phyloP scores from a whole-genome alignment of 1,140 invertebrate genomes.

The Drosophila gunungcola region DNA sequence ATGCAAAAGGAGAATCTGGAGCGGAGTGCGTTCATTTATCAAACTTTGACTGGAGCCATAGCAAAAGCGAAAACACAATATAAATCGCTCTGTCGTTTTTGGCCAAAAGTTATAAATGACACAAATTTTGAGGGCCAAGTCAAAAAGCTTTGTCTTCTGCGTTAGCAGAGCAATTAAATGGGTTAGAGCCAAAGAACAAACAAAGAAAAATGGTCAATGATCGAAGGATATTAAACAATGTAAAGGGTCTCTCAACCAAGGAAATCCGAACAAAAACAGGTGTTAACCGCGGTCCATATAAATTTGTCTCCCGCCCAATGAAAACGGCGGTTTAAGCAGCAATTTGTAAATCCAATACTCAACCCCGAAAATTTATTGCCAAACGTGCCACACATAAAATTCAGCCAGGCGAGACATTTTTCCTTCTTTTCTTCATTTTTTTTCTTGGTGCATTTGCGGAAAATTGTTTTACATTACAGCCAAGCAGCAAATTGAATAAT shows the following conservation, averaged over 20 bases:
- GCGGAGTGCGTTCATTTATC: slow-evolving; percentile 60
- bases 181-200: slow-evolving; percentile 2
- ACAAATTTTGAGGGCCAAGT: slow-evolving; percentile 24
- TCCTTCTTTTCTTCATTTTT: slow-evolving; percentile 9
- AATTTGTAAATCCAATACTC: slow-evolving; percentile 66
- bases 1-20: slow-evolving; percentile 40
- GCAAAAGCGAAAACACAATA: slow-evolving; percentile 39
- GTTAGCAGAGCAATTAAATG: slow-evolving; percentile 10
- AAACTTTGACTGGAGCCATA: slow-evolving; percentile 61
- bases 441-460: slow-evolving; percentile 36
- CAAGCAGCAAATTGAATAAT: slow-evolving; percentile 69
- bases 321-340: slow-evolving; percentile 52
- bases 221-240: slow-evolving; percentile 22
- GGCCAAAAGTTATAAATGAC: slow-evolving; percentile 66
- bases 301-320: slow-evolving; percentile 29
- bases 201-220: not conserved
- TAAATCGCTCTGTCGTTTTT: slow-evolving; percentile 58
- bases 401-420: slow-evolving; percentile 59
- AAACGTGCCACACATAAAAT: slow-evolving; percentile 73
- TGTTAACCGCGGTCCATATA: slow-evolving; percentile 53
- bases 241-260: not conserved
- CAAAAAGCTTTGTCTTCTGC: slow-evolving; percentile 4
- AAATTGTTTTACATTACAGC: slow-evolving; percentile 58
- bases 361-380: slow-evolving; percentile 60
- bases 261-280: slow-evolving; percentile 40